Evolutionary conservation across 64 coral and sea anemone species (phyloP).

Genomic region (Pocillopora damicornis): DNA sequence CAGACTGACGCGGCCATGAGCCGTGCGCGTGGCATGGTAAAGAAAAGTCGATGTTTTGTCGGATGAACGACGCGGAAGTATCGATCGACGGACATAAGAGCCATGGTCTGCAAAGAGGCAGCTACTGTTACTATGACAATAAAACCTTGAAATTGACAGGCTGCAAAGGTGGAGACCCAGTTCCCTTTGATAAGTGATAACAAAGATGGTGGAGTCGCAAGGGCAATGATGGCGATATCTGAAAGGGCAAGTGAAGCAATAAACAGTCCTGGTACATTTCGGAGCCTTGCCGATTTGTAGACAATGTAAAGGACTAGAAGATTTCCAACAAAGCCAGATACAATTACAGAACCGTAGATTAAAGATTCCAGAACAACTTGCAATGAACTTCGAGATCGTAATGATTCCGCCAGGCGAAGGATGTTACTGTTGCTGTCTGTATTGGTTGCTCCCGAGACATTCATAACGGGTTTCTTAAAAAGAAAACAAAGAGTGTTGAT

Average conservation of each 20-base stretch:
- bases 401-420: background rate
- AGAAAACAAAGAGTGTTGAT: background rate
- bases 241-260: conserved; percentile 48
- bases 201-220: conserved; percentile 33
- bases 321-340: conserved; percentile 41
- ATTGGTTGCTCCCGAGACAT: background rate
- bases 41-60: conserved; percentile 30
- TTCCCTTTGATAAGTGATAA: conserved; percentile 9
- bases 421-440: background rate
- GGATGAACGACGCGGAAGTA: conserved; percentile 62
- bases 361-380: conserved; percentile 35
- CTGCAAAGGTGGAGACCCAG: conserved; percentile 35
- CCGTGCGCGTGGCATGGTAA: conserved; percentile 31
- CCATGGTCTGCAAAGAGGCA: conserved; percentile 49
- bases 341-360: background rate
- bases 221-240: conserved; percentile 39
- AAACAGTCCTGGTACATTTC: conserved; percentile 58
- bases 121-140: conserved; percentile 29
- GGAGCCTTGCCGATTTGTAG: conserved; percentile 48
- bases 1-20: conserved; percentile 15
- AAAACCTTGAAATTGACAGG: conserved; percentile 60
- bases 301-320: conserved; percentile 55
- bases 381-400: conserved; percentile 5
- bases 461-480: background rate
- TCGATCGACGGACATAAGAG: conserved; percentile 53